Percentiles rank a stretch among this genome's conserved stretches.
Conservation (phyloP, 2,888 invertebrate genomes). For the Cheilosia urbana region DNA sequence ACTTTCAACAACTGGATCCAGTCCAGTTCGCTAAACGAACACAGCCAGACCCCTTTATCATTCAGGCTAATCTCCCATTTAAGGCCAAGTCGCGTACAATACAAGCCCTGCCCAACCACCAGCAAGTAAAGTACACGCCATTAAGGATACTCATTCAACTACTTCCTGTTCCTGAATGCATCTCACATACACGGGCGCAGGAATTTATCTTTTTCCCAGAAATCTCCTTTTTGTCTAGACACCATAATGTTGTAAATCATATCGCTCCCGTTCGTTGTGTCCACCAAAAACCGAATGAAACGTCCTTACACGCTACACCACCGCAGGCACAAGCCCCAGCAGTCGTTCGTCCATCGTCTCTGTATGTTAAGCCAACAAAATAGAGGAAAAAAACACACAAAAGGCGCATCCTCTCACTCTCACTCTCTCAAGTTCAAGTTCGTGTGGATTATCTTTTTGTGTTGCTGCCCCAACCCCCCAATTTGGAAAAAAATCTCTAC, state of each 20-base stretch:
- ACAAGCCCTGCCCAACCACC: constrained; percentile 11
- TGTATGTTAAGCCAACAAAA: neutral
- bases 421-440: constrained; percentile 70
- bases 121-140: constrained; percentile 46
- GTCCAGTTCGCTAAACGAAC: neutral
- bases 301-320: constrained; percentile 4
- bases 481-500: constrained; percentile 28
- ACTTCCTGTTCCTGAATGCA: constrained; percentile 74
- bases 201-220: constrained; percentile 64
- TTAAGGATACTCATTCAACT: constrained; percentile 73
- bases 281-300: constrained; percentile 45
- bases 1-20: neutral
- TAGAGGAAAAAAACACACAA: constrained; percentile 38
- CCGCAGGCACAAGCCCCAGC: constrained; percentile 35
- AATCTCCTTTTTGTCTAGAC: constrained; percentile 74
- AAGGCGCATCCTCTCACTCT: constrained; percentile 51
- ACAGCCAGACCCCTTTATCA: constrained; percentile 19
- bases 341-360: neutral
- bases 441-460: constrained; percentile 60
- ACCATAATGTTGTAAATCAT: constrained; percentile 72
- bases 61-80: constrained; percentile 64
- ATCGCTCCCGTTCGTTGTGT: constrained; percentile 48
- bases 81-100: constrained; percentile 68
- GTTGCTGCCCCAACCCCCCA: constrained; percentile 6
- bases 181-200: constrained; percentile 64